Evolutionary conservation across 2,888 invertebrate species (phyloP).

Genomic region (Seira ritae): DNA sequence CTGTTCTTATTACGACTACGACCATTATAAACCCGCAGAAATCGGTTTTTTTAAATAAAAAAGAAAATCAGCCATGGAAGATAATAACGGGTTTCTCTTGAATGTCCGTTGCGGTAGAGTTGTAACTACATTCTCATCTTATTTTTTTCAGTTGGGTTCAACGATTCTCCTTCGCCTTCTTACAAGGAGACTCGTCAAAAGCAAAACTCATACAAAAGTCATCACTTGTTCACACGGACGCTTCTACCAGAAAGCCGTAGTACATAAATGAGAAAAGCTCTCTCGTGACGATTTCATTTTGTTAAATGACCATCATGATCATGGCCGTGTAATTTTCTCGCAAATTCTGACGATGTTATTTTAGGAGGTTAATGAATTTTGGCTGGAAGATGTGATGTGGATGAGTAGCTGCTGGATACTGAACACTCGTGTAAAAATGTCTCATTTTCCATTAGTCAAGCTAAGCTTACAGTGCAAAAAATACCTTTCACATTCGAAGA

Average conservation of each 20-base stretch:
- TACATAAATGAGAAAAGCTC: too few relatives aligned
- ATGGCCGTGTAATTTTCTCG: too few relatives aligned
- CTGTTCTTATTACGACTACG: neutral
- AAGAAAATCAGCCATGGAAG: slow-evolving; percentile 22
- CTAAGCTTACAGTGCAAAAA: neutral
- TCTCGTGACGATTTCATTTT: too few relatives aligned
- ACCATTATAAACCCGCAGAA: neutral
- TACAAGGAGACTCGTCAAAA: slow-evolving; percentile 18
- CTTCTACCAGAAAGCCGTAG: too few relatives aligned
- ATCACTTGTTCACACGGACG: too few relatives aligned
- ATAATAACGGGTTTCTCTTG: slow-evolving; percentile 31
- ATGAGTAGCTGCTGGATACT: neutral
- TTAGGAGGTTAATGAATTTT: slow-evolving; percentile 9
- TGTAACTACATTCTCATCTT: neutral
- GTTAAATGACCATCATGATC: too few relatives aligned
- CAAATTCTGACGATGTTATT: neutral
- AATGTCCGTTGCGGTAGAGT: slow-evolving; percentile 20
- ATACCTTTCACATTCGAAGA: neutral
- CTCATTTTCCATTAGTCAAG: neutral
- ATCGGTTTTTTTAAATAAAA: neutral
- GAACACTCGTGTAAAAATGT: neutral
- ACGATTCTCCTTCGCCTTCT: slow-evolving; percentile 41
- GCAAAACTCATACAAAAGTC: neutral
- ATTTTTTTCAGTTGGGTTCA: slow-evolving; percentile 31
- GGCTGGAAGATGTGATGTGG: neutral